Base-by-base conservation (phyloP, 2,113 vertebrate genomes). In the Bos indicus region DNA sequence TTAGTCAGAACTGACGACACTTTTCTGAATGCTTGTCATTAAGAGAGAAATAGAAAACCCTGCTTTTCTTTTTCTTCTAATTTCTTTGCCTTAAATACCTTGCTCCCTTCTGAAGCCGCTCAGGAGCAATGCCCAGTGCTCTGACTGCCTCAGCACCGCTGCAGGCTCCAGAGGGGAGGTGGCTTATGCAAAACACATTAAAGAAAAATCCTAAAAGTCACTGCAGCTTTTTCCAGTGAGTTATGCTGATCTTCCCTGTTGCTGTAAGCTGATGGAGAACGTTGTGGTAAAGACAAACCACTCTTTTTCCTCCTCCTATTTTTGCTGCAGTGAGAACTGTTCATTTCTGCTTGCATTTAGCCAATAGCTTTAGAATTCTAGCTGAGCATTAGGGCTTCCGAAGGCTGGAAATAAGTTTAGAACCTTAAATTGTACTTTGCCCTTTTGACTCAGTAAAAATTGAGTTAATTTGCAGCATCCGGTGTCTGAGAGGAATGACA, bases 181-280 rank as follows among this genome's bases (percentile, higher is more conserved):
- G 95, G 59, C 94, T 98, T 98, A 98, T 60, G 62, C 97, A 98
- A 98, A 99, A 78, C 89, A 97, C 94, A 88, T 96, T 97, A 98
- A 98, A 98, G 95, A 97, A 98, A 99, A 98, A 99, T 83, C 97
- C 97, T 98, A 98, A 98, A 98, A 99, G 98, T 98, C 98, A 98
- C 97, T 99, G 98, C 98, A 98, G 98, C 98, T 98, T 98, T 98
- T 98, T 91, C 97, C 94, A 94, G 97, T 95, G 98, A 98, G 97
- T 98, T 98, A 94, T 98, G 98, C 98, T 98, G 98, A 98, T 98
- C 98, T 98, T 98, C 95, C 96, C 98, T 98, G 97, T 98, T 98
- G 98, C 98, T 98, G 87, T 62, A 86, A 98, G 96, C 98, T 95
- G 98, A 82, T 97, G 85, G 97, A 96, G 92, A 98, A 89, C 87